These are phyloP conservation scores for Argyrosomus japonicus DNA, from an alignment of 2,113 vertebrate genomes.

Conservation along the genomic window DNA sequence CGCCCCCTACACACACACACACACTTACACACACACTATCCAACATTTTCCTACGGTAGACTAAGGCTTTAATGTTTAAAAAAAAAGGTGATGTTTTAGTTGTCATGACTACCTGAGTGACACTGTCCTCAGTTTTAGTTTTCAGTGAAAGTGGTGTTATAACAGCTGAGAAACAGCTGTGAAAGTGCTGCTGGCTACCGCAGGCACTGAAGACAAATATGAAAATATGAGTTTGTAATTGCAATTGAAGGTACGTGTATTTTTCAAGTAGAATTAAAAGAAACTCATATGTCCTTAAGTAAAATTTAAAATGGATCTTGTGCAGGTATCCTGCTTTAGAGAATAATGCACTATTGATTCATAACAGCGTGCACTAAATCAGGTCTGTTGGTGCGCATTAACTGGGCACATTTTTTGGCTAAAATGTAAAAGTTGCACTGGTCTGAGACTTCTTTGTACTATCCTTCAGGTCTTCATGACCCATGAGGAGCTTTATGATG, in stretches of 20 bases:
- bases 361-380: constrained; percentile 2
- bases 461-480: constrained; percentile 88
- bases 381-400: constrained; percentile 8
- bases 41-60: constrained; percentile 14
- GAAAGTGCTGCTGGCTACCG: not conserved
- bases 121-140: constrained; percentile 37
- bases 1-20: no score
- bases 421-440: not conserved
- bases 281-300: constrained; percentile 8
- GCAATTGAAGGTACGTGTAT: not conserved
- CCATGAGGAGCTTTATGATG: constrained; percentile 88
- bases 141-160: constrained; percentile 16
- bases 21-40: not conserved
- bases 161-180: constrained; percentile 21
- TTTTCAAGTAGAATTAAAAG: constrained; percentile 14
- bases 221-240: not conserved
- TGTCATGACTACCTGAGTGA: constrained; percentile 63
- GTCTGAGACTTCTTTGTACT: constrained; percentile 1
- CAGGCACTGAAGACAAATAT: not conserved
- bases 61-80: constrained; percentile 40
- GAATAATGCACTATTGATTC: constrained; percentile 38
- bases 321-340: constrained; percentile 20
- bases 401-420: not conserved
- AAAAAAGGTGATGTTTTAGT: constrained; percentile 50
- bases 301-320: constrained; percentile 2